These are phyloP conservation scores for Junonia oenone DNA, from an alignment of 2,888 invertebrate species.

Conservation along the genomic window DNA sequence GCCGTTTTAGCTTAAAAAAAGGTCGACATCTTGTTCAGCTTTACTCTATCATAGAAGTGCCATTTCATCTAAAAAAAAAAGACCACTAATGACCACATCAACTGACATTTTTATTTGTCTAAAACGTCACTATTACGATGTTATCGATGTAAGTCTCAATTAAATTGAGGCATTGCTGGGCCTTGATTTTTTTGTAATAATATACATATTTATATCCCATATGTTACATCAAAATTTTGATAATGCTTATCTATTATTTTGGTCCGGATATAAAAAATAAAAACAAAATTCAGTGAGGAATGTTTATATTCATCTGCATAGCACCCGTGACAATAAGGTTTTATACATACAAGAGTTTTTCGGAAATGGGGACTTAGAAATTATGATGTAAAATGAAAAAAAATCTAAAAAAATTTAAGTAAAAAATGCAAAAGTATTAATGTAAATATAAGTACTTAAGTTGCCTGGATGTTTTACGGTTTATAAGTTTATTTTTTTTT, in stretches of 20 bases:
- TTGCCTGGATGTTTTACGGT: not conserved
- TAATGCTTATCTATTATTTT: not conserved
- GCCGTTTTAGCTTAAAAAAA: no score
- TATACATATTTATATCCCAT: not conserved
- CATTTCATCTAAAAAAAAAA: no score
- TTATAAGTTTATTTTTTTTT: not conserved
- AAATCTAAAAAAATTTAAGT: not conserved
- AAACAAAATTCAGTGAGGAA: constrained; percentile 43
- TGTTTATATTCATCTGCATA: constrained; percentile 42
- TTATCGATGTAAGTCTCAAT: no score
- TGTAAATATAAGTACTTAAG: not conserved
- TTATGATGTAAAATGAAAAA: not conserved
- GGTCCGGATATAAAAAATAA: not conserved
- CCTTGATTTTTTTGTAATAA: no score
- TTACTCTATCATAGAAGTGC: no score
- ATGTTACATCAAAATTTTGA: not conserved
- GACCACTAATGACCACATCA: no score
- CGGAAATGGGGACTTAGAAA: not conserved
- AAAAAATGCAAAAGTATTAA: no score
- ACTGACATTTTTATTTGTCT: no score
- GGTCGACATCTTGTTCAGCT: no score
- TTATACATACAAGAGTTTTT: not conserved
- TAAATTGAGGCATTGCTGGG: no score
- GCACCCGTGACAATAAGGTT: not conserved
- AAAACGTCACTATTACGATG: no score